Base-by-base conservation (phyloP, 2,888 invertebrate genomes). In the Atrina japonica region DNA sequence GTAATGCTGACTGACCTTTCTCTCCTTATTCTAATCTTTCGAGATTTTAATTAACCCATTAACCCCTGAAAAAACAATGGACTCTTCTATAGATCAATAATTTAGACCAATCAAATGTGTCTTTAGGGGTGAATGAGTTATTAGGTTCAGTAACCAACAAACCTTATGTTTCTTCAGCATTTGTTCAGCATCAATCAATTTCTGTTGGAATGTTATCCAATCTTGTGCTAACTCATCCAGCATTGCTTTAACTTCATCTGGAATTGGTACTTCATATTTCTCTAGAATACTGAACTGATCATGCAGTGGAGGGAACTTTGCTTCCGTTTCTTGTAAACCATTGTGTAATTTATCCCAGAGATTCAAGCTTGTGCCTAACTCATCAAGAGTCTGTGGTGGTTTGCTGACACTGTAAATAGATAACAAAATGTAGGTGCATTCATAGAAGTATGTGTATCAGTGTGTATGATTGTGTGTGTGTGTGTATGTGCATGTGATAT, bases 191-290 rank as follows among this genome's bases (percentile, higher is more conserved):
- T 95, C 94, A 64, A 93, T 93, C 14, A 97, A 91, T 16, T 93
- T 89, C 55, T 92, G 91, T 59, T 96, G 91, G 91, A 96, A 97
- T 1, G 92, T 92, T 35, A 92, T 87, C 96, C 97, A 97, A 50
- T 92, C 90, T 0, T 90, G 85, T 2, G 93, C 92, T 58, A 96
- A 92, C 60, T 93, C 84, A 71, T 86, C 82, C 70, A 88, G 76
- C 85, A 86, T 88, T 2, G 65, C 76, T 30, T 78, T 81, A 43
- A 86, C 86, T 72, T 94, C 93, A 14, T 93, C 92, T 50, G 94
- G 91, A 63, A 96, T 90, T 63, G 94, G 92, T 0, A 96, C 94
- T 77, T 94, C 94, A 88, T 96, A 96, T 87, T 95, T 96, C 70
- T 87, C 87, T 72, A 91, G 81, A 67, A 91, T 90, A 50, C 78